Evolutionary conservation across 2,113 vertebrate genomes (phyloP).

Genomic region (Pangasianodon gigas): DNA sequence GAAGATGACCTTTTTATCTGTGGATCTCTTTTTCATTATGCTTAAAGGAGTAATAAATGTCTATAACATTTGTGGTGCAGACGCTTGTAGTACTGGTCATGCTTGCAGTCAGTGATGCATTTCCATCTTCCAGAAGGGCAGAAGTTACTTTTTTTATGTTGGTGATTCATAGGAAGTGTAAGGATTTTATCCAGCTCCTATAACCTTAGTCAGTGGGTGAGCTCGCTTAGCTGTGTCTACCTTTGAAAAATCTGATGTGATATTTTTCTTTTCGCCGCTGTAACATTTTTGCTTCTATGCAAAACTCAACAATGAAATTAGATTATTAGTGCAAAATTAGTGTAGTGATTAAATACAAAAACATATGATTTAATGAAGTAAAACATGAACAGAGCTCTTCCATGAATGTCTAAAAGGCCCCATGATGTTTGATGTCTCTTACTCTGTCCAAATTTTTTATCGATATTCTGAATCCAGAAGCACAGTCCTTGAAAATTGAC

Average conservation of each 20-base stretch:
- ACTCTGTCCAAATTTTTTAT: not conserved
- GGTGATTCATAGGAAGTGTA: not conserved
- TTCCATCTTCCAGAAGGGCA: not conserved
- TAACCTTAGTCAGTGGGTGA: not conserved
- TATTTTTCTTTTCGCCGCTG: not conserved
- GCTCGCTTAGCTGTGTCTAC: not conserved
- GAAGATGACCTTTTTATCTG: slow-evolving; percentile 27
- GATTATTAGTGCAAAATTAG: not conserved
- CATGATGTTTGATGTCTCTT: not conserved
- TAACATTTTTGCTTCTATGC: not conserved
- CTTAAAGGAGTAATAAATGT: slow-evolving; percentile 26
- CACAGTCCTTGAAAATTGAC: not conserved
- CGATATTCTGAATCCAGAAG: not conserved
- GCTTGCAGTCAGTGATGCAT: not conserved
- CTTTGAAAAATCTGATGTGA: not conserved
- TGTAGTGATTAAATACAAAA: not conserved
- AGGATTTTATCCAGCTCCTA: not conserved
- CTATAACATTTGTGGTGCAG: not conserved
- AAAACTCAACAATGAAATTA: not conserved
- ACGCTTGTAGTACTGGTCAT: slow-evolving; percentile 8
- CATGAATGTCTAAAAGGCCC: not conserved
- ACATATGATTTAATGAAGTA: not conserved
- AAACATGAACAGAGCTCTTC: not conserved
- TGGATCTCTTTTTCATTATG: slow-evolving; percentile 15
- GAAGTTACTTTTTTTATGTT: not conserved